Conservation (phyloP, 2,797 vertebrate species). For the Catamblyrhynchus diadema region DNA sequence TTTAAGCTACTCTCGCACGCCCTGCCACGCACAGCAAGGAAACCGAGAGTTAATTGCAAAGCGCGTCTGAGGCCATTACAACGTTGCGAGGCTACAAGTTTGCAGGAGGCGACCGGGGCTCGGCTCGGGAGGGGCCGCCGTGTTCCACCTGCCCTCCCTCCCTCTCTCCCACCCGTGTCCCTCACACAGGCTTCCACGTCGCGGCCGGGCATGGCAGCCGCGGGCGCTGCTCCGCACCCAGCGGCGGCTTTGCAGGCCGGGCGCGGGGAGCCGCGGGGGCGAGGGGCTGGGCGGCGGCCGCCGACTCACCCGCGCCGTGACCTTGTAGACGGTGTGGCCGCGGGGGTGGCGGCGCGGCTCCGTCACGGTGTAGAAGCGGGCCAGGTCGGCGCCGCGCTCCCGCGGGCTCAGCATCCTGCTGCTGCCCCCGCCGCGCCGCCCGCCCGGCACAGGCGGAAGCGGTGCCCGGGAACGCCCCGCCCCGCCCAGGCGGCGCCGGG, state of each 20-base stretch:
- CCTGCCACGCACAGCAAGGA: neutral
- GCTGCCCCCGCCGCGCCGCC: neutral
- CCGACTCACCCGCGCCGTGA: constrained; percentile 92
- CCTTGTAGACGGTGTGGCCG: constrained; percentile 97
- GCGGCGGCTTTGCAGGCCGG: neutral
- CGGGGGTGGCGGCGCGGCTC: constrained; percentile 89
- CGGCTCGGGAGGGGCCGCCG: neutral
- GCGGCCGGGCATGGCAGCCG: neutral
- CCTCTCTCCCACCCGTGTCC: neutral
- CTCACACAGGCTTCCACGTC: neutral
- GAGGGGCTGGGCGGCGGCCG: neutral
- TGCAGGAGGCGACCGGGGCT: neutral
- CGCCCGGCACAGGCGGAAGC: constrained; percentile 22
- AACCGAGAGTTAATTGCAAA: neutral
- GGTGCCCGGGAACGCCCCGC: neutral
- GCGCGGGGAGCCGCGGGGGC: neutral
- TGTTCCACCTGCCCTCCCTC: neutral
- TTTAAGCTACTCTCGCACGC: neutral
- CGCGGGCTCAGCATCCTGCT: constrained; percentile 85
- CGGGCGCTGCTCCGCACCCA: neutral
- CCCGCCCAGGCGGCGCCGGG: neutral
- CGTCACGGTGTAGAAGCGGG: constrained; percentile 96
- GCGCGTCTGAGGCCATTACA: neutral
- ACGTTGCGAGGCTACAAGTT: neutral
- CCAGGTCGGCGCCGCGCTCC: constrained; percentile 86